Evolutionary conservation across 2,888 invertebrate species (phyloP), one percentile per base, ranked within the genome.

Genomic region (Panopea generosa): DNA sequence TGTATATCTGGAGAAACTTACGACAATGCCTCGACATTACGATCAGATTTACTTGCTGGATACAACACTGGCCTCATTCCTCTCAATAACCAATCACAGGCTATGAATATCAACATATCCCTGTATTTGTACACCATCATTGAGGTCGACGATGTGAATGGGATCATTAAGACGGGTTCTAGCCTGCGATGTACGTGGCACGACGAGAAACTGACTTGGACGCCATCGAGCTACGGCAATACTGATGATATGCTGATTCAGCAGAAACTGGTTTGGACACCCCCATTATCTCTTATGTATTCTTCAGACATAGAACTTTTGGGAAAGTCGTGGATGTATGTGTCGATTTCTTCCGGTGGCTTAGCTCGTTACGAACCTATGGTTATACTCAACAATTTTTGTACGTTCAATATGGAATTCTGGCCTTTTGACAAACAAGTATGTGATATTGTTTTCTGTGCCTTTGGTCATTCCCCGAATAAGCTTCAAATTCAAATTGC

Each of bases 341-440:
- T 68, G 4, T 50, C 45, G 0, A 50, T 27, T 20, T 27, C 16
- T 1, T 6, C 18, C 24, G 45, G 43, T 14, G 73, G 73, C n/a
- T 43, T 20, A 1, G 72, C 72, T 33, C n/a, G 11, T 14, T 56
- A 33, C 20, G 20, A 20, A 22, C 43, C 67, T 20, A 56, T 55
- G 14, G 59, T 43, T 55, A 53, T 57, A 1, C 18, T 67, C 6
- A 52, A 62, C n/a, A 62, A 55, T 38, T n/a, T 43, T 7, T 74
- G 73, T 29, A 20, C n/a, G 14, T 67, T 74, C 38, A 61, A 71
- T 24, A 57, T 76, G 56, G 71, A 71, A 38, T 76, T 47, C 50
- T 77, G 76, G 76, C 76, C 76, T 11, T 77, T 67, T 53, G 76
- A 77, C 27, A 57, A 67, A 61, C 76, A 77, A 18, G 29, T 62